A percentile compares a stretch with the other conserved stretches of the same genome.
phyloP scores from a whole-genome alignment of 92 coral and sea anemone genomes.

The Epizoanthus fatuus region DNA sequence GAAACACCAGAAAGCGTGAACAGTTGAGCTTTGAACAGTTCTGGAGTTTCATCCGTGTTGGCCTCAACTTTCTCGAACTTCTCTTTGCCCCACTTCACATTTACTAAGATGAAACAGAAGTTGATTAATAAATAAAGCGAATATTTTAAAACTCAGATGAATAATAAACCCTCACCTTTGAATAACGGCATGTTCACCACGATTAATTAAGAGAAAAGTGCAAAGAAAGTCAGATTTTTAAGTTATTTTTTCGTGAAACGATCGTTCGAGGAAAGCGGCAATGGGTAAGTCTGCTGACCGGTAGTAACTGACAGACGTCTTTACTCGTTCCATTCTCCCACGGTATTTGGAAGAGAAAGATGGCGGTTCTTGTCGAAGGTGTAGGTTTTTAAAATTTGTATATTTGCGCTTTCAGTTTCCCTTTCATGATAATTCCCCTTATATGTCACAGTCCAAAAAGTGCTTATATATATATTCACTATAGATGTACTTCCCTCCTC shows the following conservation, averaged over 20 bases:
- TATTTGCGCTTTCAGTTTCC: no score
- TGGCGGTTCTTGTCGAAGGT: no score
- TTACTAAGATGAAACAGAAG: conserved; percentile 59
- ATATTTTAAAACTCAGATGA: neutral
- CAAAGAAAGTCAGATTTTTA: neutral
- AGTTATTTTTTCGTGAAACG: neutral
- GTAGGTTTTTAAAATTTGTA: neutral
- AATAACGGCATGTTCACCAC: conserved; percentile 16
- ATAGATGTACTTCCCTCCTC: no score
- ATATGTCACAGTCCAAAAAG: no score
- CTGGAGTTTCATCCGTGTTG: conserved; percentile 94
- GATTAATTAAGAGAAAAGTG: neutral
- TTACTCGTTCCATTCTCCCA: conserved; percentile 23
- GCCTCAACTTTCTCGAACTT: conserved; percentile 94
- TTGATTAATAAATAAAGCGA: neutral
- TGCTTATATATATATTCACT: no score
- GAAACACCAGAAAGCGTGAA: conserved; percentile 95
- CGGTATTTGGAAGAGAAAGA: neutral
- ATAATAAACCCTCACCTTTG: conserved; percentile 10
- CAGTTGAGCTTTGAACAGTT: conserved; percentile 94
- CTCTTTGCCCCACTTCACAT: conserved; percentile 96
- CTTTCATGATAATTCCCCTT: no score
- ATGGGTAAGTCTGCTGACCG: conserved; percentile 13
- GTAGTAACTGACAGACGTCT: neutral
- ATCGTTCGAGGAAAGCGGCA: neutral